A percentile compares a stretch with the other conserved stretches of the same genome.
Conservation (phyloP, 2,888 invertebrate species). For the Mechanitis messenoides region DNA sequence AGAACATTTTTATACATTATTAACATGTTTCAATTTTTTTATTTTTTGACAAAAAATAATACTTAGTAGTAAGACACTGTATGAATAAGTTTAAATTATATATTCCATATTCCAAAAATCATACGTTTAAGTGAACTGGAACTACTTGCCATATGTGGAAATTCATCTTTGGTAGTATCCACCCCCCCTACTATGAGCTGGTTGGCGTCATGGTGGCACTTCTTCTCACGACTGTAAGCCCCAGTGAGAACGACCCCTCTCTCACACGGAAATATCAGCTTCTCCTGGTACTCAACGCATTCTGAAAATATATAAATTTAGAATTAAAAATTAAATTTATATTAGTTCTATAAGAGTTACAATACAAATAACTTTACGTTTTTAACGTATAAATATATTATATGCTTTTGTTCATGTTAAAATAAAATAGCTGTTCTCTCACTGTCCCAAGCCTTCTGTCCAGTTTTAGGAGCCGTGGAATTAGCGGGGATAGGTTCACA, state of each 20-base stretch:
- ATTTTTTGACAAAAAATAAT: too few relatives aligned
- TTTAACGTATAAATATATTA: too few relatives aligned
- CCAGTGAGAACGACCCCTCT: constrained; percentile 33
- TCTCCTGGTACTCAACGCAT: constrained; percentile 51
- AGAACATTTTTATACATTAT: too few relatives aligned
- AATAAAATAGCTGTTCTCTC: constrained; percentile 26
- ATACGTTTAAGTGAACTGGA: too few relatives aligned
- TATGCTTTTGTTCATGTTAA: too few relatives aligned
- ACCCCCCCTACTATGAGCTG: constrained; percentile 45
- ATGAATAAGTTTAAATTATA: too few relatives aligned
- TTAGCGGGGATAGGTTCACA: constrained; percentile 34
- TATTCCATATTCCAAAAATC: too few relatives aligned
- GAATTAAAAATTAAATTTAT: too few relatives aligned
- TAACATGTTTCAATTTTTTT: too few relatives aligned
- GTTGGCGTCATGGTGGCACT: constrained; percentile 43
- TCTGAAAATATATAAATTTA: constrained; percentile 33
- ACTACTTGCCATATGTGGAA: constrained; percentile 46
- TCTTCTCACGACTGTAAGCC: constrained; percentile 30
- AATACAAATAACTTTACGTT: too few relatives aligned
- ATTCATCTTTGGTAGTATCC: constrained; percentile 37
- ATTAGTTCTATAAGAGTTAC: too few relatives aligned
- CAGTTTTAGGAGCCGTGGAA: constrained; percentile 38
- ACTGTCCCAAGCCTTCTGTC: constrained; percentile 53
- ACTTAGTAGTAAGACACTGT: too few relatives aligned
- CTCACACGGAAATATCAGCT: constrained; percentile 44